Conservation (phyloP, 2,888 invertebrate genomes). For the Orchestes rusci region DNA sequence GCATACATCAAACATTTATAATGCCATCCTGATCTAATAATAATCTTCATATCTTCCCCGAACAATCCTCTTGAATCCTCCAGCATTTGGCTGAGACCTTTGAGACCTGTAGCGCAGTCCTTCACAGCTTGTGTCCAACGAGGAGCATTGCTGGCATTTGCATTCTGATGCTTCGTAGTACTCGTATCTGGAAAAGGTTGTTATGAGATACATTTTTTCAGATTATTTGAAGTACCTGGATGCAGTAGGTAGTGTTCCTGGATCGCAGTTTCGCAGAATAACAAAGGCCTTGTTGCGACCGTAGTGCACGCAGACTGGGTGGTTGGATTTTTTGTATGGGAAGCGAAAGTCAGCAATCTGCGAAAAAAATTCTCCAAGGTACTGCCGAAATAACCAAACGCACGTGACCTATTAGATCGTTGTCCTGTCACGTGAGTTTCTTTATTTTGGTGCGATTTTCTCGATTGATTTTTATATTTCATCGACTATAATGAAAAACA, state of each 20-base stretch:
- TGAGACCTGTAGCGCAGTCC: slow-evolving; percentile 50
- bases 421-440: too few relatives aligned
- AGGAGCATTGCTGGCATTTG: slow-evolving; percentile 63
- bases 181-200: slow-evolving; percentile 54
- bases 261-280: slow-evolving; percentile 66
- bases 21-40: too few relatives aligned
- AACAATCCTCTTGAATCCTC: slow-evolving; percentile 34
- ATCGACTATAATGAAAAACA: too few relatives aligned
- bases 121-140: slow-evolving; percentile 65
- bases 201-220: too few relatives aligned
- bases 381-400: too few relatives aligned
- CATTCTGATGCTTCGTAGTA: slow-evolving; percentile 75
- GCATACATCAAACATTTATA: too few relatives aligned
- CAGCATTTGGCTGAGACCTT: slow-evolving; percentile 38
- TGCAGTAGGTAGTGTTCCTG: slow-evolving; percentile 49
- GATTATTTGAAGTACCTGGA: slow-evolving; percentile 18
- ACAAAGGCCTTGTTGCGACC: slow-evolving; percentile 58
- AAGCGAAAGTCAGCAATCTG: slow-evolving; percentile 83
- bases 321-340: slow-evolving; percentile 77
- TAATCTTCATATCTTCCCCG: slow-evolving; percentile 7
- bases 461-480: too few relatives aligned
- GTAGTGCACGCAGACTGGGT: slow-evolving; percentile 80
- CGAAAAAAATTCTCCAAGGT: slow-evolving; percentile 9
- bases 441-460: too few relatives aligned
- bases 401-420: too few relatives aligned